Conservation (phyloP, 2,888 invertebrate genomes). For the Vesta saturnalis region DNA sequence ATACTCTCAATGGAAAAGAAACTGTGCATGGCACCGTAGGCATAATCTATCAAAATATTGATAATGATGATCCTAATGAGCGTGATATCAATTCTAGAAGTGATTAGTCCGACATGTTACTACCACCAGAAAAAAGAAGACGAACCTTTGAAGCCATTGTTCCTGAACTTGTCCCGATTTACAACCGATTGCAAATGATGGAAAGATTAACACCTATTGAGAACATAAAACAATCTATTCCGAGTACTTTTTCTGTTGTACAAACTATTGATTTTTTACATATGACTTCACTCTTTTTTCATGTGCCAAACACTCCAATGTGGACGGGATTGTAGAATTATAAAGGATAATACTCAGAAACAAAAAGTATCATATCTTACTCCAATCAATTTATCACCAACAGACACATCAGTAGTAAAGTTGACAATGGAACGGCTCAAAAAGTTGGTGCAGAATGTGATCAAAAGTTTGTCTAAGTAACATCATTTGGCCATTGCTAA, state of each 20-base stretch:
- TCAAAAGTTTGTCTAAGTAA: constrained; percentile 46
- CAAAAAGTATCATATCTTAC: constrained; percentile 43
- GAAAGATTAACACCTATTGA: too few species aligned
- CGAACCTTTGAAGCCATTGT: too few species aligned
- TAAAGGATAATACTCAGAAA: constrained; percentile 34
- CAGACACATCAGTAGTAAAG: too few species aligned
- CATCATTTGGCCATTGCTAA: constrained; percentile 53
- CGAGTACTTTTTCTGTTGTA: neutral
- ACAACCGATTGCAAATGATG: too few species aligned
- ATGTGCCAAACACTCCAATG: constrained; percentile 48
- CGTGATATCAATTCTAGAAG: neutral
- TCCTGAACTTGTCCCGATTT: too few species aligned
- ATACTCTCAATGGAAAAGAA: constrained; percentile 27
- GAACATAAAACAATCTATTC: neutral
- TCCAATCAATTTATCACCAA: too few species aligned
- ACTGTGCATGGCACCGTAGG: neutral
- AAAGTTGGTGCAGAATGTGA: too few species aligned
- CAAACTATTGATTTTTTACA: neutral
- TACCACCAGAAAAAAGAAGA: too few species aligned
- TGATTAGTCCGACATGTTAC: neutral
- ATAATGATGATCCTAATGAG: neutral
- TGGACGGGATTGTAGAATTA: constrained; percentile 49
- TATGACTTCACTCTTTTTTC: constrained; percentile 16
- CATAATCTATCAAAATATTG: too few species aligned
- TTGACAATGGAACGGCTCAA: constrained; percentile 46